Conservation (phyloP, 1,140 invertebrate species). For the Prorops nasuta region DNA sequence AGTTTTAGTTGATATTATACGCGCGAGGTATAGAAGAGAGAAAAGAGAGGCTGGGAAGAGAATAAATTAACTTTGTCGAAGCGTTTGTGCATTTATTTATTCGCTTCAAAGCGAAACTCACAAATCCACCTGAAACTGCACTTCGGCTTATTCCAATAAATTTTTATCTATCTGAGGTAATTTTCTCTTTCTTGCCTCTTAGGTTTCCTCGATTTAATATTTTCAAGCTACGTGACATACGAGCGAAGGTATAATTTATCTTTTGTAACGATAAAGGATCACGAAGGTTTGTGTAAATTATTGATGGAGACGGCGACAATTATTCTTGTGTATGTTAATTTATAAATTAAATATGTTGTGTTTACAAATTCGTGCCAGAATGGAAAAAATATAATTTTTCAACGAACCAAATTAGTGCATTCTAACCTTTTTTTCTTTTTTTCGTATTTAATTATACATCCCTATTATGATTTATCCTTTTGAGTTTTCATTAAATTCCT, state of each 20-base stretch:
- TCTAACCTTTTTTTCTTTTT: conserved; percentile 1
- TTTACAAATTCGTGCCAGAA: conserved; percentile 54
- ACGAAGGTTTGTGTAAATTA: conserved; percentile 49
- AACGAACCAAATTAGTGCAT: conserved; percentile 32
- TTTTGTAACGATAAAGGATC: conserved; percentile 14
- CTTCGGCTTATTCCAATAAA: too few relatives aligned
- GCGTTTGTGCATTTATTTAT: conserved; percentile 1
- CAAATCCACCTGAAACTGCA: too few relatives aligned
- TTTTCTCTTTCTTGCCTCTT: too few relatives aligned
- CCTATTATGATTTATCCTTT: conserved; percentile 3
- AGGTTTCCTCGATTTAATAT: conserved; percentile 10
- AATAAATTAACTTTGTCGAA: conserved; percentile 1
- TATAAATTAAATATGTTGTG: conserved; percentile 58
- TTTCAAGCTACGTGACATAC: conserved; percentile 18
- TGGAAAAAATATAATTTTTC: conserved; percentile 57
- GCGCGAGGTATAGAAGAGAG: background rate
- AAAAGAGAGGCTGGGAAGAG: background rate
- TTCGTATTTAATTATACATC: conserved; percentile 5
- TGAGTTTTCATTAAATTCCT: background rate
- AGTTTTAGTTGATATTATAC: background rate
- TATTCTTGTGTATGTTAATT: conserved; percentile 56
- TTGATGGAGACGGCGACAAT: conserved; percentile 43
- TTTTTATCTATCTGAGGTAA: too few relatives aligned
- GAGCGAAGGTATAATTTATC: conserved; percentile 14
- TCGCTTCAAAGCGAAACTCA: background rate